Evolutionary conservation across 2,113 vertebrate species (phyloP).

Genomic region (mouse (Mus musculus)): DNA sequence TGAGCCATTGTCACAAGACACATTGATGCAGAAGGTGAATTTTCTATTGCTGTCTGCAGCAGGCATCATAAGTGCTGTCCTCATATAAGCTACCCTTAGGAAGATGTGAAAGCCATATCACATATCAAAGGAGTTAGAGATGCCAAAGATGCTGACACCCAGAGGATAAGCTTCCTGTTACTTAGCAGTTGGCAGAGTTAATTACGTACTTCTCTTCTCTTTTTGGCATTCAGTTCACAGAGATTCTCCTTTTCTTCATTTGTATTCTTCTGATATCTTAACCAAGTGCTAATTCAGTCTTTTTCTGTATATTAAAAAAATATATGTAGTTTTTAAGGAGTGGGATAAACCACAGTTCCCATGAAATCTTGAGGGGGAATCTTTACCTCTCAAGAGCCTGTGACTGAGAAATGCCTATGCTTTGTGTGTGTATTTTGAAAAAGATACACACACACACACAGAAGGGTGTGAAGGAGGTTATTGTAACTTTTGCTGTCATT

Average conservation of each 20-base stretch:
- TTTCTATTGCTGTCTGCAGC: background rate
- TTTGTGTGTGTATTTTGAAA: background rate
- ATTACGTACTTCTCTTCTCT: background rate
- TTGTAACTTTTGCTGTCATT: background rate
- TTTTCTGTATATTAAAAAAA: background rate
- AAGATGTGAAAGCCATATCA: background rate
- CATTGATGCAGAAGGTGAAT: background rate
- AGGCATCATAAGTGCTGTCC: background rate
- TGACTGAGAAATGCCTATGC: background rate
- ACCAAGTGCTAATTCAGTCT: background rate
- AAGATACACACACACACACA: background rate
- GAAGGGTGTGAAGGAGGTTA: too few relatives aligned
- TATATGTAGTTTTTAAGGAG: background rate
- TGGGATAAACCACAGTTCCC: background rate
- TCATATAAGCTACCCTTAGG: background rate
- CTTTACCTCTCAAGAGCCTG: background rate
- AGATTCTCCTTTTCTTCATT: conserved; percentile 32
- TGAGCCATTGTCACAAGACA: background rate
- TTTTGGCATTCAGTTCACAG: background rate
- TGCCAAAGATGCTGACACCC: background rate
- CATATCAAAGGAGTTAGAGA: background rate
- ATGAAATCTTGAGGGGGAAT: background rate
- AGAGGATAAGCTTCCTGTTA: background rate
- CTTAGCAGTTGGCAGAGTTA: background rate
- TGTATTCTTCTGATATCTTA: background rate